Percentiles rank a stretch among this genome's conserved stretches.
Conservation (phyloP, 2,888 invertebrate species). For the Odontomyia ornata region DNA sequence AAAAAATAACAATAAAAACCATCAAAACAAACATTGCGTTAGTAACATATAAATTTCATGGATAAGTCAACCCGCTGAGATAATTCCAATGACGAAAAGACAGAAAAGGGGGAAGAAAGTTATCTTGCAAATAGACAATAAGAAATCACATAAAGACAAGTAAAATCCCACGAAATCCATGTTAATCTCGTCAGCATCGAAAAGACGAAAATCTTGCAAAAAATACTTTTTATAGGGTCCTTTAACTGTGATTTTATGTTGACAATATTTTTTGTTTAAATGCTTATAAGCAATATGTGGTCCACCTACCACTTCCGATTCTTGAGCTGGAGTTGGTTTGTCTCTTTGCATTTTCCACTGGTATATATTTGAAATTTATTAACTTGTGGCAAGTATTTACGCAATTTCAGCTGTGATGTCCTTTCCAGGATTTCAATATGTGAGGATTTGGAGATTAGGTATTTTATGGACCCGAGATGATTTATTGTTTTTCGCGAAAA, state of each 20-base stretch:
- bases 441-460: neutral
- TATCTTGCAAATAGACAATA: conserved; percentile 10
- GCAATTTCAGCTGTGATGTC: neutral
- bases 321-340: neutral
- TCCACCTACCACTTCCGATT: conserved; percentile 31
- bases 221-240: conserved; percentile 38
- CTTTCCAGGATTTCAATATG: neutral
- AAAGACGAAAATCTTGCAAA: conserved; percentile 18
- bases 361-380: neutral
- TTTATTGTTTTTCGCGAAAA: conserved; percentile 3
- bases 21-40: neutral
- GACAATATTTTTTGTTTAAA: conserved; percentile 37
- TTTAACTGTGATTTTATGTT: conserved; percentile 25
- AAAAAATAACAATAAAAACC: neutral
- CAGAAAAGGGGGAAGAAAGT: conserved; percentile 1
- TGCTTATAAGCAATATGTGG: neutral
- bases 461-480: conserved; percentile 31
- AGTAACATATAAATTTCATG: neutral
- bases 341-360: neutral
- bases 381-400: neutral
- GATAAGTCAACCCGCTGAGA: conserved; percentile 29
- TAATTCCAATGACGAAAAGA: conserved; percentile 23
- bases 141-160: conserved; percentile 44
- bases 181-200: conserved; percentile 31
- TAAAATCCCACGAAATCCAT: conserved; percentile 43